Evolutionary conservation across 1,140 invertebrate genomes (phyloP), one percentile per base, ranked within the genome.

Genomic region (Diuraphis noxia): DNA sequence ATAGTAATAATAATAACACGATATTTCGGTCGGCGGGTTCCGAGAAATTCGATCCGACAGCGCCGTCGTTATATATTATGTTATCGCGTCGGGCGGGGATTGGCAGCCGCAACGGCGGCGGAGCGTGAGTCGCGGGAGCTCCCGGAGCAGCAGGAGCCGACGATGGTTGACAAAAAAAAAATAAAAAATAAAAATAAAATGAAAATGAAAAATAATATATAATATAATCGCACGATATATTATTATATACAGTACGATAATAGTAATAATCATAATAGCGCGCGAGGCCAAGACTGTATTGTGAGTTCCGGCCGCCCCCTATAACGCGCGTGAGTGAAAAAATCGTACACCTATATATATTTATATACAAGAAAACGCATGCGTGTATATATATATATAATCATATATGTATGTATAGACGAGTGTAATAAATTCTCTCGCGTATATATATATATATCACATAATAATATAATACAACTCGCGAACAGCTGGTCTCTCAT

Each of bases 31-130:
- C 46, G 63, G 25, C 77, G 23, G 43, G 43, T 52, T 56, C 77
- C 43, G 40, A 82, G 89, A 91, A 91, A 91, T 91, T n/a, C 89
- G 89, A 82, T 82, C 89, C 36, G 77, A 56, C n/a, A 49, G 46
- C 72, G 34, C 9, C 30, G 40, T 30, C 23, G n/a, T 21, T 36
- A 30, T 25, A 30, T 52, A 84, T 82, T 82, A 82, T n/a, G 30
- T 21, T 41, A 25, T 72, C 56, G 13, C 56, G 30, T n/a, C 30
- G 56, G 5, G n/a, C n/a, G 25, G 56, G 30, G 56, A 72, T 72
- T 72, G 56, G 56, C 56, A 72, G 56, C 13, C 56, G 56, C 56
- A 6, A n/a, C 56, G 56, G 30, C 13, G 56, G 30, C 13, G 56
- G 30, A n/a, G 52, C 23, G 23, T 9, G 56, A 72, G 30, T 72